Percentiles rank a stretch among this genome's conserved stretches.
These are phyloP conservation scores for Sinodicranocentrus sp. DNA, from an alignment of 2,888 invertebrate genomes.

Conservation along the genomic window DNA sequence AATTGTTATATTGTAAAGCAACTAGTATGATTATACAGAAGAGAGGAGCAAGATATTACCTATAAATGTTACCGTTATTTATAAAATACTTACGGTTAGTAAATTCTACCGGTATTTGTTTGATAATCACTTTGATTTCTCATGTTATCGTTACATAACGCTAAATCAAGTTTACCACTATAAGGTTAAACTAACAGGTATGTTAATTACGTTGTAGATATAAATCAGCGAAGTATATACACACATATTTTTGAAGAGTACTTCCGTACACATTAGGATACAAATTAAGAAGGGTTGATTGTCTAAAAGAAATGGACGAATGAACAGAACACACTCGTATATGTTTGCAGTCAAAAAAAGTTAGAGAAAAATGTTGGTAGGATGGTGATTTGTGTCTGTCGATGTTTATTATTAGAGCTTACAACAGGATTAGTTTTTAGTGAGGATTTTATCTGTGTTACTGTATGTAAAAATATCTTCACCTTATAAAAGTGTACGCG, in stretches of 20 bases:
- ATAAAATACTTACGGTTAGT: neutral
- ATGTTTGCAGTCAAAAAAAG: neutral
- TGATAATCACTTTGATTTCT: neutral
- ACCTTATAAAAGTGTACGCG: constrained; percentile 10
- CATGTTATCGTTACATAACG: constrained; percentile 12
- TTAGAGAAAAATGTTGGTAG: too few relatives aligned
- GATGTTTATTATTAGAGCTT: constrained; percentile 38
- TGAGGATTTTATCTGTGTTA: constrained; percentile 35
- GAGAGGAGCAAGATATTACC: too few relatives aligned
- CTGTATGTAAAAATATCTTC: constrained; percentile 13
- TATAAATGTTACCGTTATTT: constrained; percentile 4
- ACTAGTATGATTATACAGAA: too few relatives aligned
- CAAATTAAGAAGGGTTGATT: neutral
- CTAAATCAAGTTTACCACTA: neutral
- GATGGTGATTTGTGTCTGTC: constrained; percentile 31
- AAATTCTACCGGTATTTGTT: constrained; percentile 22
- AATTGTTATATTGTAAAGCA: too few relatives aligned
- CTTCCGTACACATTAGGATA: neutral
- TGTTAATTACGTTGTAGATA: neutral
- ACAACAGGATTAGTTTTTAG: neutral
- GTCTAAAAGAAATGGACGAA: neutral
- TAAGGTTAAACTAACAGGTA: constrained; percentile 6
- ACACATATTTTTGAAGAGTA: constrained; percentile 53
- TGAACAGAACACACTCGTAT: neutral
- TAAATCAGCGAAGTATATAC: constrained; percentile 10